Evolutionary conservation across 2,113 vertebrate species (phyloP).

Genomic region (Thinocorus orbignyianus): DNA sequence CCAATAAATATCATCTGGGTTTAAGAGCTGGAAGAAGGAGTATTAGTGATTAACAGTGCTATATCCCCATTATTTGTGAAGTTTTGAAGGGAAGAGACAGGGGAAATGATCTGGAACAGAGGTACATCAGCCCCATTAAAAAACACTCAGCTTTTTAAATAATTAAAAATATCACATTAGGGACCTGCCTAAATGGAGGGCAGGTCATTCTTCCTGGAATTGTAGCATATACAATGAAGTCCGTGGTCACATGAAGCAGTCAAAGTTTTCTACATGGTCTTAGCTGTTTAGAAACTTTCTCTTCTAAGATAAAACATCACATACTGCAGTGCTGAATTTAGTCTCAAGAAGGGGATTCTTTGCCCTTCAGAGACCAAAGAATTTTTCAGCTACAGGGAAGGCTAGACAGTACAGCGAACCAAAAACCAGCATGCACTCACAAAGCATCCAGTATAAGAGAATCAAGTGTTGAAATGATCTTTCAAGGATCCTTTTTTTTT

Average conservation of each 20-base stretch:
- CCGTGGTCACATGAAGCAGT: rapidly evolving
- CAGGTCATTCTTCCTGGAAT: constrained; percentile 58
- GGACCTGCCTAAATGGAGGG: neutral
- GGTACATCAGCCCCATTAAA: constrained; percentile 65
- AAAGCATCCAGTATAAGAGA: neutral
- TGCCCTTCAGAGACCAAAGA: neutral
- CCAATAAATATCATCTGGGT: neutral
- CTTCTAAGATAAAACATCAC: neutral
- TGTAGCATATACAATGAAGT: neutral
- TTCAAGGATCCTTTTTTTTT: neutral
- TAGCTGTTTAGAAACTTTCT: neutral
- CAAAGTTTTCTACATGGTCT: neutral
- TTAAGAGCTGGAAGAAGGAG: constrained; percentile 1
- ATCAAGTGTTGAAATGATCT: neutral
- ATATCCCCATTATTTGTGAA: neutral
- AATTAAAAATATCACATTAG: constrained; percentile 70
- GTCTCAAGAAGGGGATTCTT: neutral
- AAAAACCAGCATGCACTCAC: neutral
- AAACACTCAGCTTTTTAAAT: constrained; percentile 76
- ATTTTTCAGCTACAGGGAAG: neutral
- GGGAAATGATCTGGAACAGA: constrained; percentile 53
- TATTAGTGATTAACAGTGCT: neutral
- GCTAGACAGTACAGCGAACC: neutral
- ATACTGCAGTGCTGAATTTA: neutral
- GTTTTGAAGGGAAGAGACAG: neutral